A percentile compares a stretch with the other conserved stretches of the same genome.
phyloP scores from a whole-genome alignment of 92 coral and sea anemone species.

The Phenganax marumi region DNA sequence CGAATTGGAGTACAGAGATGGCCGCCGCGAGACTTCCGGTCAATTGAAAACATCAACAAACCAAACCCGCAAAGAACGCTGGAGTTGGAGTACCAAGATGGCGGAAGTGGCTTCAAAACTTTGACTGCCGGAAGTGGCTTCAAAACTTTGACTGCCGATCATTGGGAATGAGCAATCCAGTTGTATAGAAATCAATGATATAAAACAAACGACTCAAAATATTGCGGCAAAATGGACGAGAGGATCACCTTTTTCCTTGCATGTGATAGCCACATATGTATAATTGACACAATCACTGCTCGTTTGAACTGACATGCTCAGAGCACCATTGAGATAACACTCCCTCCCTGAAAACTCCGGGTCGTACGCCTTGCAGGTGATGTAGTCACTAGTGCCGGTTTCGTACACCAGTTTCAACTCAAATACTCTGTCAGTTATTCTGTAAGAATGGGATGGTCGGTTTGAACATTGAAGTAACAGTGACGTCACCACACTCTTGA shows the following conservation, averaged over 20 bases:
- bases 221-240: no score
- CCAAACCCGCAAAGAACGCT: no score
- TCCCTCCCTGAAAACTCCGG: slow-evolving; percentile 30
- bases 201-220: no score
- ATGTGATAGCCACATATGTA: neutral
- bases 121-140: no score
- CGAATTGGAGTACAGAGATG: no score
- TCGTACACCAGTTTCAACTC: slow-evolving; percentile 22
- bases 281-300: neutral
- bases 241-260: slow-evolving; percentile 24
- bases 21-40: no score
- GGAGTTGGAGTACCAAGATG: no score
- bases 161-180: no score
- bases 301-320: neutral
- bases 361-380: slow-evolving; percentile 12
- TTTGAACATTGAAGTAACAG: slow-evolving; percentile 25
- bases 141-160: no score
- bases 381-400: neutral
- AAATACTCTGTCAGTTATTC: slow-evolving; percentile 27
- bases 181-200: no score
- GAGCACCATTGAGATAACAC: slow-evolving; percentile 11
- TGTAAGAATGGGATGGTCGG: slow-evolving; percentile 20
- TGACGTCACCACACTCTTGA: slow-evolving; percentile 24
- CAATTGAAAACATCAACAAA: no score
- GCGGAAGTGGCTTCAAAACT: no score